Base-by-base conservation (phyloP, 1,140 invertebrate genomes). In the Whitmania pigra region DNA sequence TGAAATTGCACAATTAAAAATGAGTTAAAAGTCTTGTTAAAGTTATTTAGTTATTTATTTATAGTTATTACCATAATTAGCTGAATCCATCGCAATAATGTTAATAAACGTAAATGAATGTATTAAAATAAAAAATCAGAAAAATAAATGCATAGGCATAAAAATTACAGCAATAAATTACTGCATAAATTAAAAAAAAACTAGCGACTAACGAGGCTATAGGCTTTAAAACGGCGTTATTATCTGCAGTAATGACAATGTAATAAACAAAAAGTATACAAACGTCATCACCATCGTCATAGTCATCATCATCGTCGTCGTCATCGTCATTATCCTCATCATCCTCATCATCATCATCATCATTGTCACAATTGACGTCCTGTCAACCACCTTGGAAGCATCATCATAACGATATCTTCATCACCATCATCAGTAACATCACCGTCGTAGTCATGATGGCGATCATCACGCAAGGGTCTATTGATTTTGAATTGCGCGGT, bases 281-380 rank as follows among this genome's bases (percentile, higher is more conserved):
- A 63, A 11, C 57, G 29, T 63, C 15, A n/a, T 63, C 57, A 25
- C 22, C 57, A 22, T 63, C 57, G 9, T 63, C 57, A 22, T 20
- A 6, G 6, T 63, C 57, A 13, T 63, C 57, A n/a, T 63, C 57
- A 17, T 63, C 15, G 22, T n/a, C 22, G 15, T 63, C 57, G 22
- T 63, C 57, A n/a, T 63, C 57, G 22, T 7, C 57, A 63, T 63
- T 13, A 31, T 63, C 57, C 7, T 63, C 57, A n/a, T 63, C 57
- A n/a, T 63, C 57, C 5, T 63, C 15, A 20, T 63, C 29, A 31
- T 63, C 57, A 63, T 63, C 57, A 63, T 63, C 29, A n/a, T 7
- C 57, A 13, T 63, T n/a, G 15, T 63, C 57, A 63, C 22, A 6
- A 63, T n/a, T 18, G 22, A 11, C 57, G 11, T 63, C n/a, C n/a